A percentile compares a stretch with the other conserved stretches of the same genome.
These are phyloP conservation scores for Synanceia verrucosa DNA, from an alignment of 2,797 vertebrate genomes.

Conservation along the genomic window DNA sequence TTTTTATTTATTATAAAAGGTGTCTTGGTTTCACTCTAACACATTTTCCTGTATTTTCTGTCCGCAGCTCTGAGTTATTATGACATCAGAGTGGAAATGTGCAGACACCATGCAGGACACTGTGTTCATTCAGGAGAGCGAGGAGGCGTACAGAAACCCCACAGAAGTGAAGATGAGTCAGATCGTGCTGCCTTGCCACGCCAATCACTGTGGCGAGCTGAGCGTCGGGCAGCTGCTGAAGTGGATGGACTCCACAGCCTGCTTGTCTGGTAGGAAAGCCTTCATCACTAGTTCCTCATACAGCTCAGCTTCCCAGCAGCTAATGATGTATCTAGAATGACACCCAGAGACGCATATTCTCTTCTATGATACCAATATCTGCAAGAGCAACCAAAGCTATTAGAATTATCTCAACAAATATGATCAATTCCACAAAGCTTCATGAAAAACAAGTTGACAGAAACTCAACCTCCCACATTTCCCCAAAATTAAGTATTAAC, in stretches of 20 bases:
- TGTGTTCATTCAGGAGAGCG: slow-evolving; percentile 70
- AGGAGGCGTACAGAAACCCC: slow-evolving; percentile 82
- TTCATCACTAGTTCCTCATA: not conserved
- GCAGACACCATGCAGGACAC: slow-evolving; percentile 38
- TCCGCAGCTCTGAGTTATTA: slow-evolving; percentile 62
- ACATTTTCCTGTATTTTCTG: not conserved
- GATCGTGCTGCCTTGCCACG: slow-evolving; percentile 93
- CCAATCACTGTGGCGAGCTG: slow-evolving; percentile 92
- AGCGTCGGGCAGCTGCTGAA: slow-evolving; percentile 94
- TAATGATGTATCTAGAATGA: not conserved
- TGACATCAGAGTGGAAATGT: slow-evolving; percentile 61
- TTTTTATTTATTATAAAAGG: not conserved
- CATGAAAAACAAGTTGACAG: too few relatives aligned
- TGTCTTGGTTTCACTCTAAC: not conserved
- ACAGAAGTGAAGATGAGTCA: slow-evolving; percentile 98
- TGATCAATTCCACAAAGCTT: too few relatives aligned
- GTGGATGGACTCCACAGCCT: slow-evolving; percentile 97
- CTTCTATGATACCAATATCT: not conserved
- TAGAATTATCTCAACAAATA: too few relatives aligned
- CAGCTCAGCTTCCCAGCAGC: not conserved
- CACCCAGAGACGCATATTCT: not conserved
- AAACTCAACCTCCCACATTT: too few relatives aligned
- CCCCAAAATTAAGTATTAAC: too few relatives aligned
- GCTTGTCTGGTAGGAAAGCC: slow-evolving; percentile 88
- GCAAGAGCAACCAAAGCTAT: not conserved